Conservation (phyloP, 92 coral and sea anemone species). For the Zoanthus gigantus region DNA sequence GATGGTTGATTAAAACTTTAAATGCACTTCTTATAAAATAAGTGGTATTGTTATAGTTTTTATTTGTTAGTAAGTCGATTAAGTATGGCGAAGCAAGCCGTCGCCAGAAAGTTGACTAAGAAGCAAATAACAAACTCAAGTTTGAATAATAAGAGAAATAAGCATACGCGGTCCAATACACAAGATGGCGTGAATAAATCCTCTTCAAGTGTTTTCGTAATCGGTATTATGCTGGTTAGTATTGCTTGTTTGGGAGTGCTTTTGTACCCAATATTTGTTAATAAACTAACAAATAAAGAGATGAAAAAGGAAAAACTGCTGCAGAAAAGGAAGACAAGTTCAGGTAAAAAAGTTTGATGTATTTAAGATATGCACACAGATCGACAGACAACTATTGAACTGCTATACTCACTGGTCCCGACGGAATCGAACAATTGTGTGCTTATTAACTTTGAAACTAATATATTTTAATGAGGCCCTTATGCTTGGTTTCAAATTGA, state of each 20-base stretch:
- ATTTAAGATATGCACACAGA: too few relatives aligned
- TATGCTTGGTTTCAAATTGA: too few relatives aligned
- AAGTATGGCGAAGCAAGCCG: constrained; percentile 29
- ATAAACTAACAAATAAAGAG: background rate
- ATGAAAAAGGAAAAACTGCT: background rate
- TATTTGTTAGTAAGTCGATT: background rate
- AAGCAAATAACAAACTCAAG: background rate
- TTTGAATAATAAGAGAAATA: background rate
- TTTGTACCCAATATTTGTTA: background rate
- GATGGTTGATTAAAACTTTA: background rate
- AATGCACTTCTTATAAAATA: too few relatives aligned
- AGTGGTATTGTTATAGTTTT: background rate
- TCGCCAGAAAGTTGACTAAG: constrained; percentile 2
- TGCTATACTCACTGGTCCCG: too few relatives aligned
- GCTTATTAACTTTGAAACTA: too few relatives aligned
- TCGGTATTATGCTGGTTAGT: background rate
- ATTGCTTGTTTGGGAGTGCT: background rate
- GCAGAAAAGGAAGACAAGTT: background rate
- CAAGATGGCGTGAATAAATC: background rate
- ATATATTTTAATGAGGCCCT: too few relatives aligned
- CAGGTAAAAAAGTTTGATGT: background rate
- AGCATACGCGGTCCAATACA: background rate
- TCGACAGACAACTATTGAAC: too few relatives aligned
- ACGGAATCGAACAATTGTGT: too few relatives aligned
- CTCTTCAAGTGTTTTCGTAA: background rate